Conservation (phyloP, 2,113 vertebrate genomes). For the Varanus komodoensis region DNA sequence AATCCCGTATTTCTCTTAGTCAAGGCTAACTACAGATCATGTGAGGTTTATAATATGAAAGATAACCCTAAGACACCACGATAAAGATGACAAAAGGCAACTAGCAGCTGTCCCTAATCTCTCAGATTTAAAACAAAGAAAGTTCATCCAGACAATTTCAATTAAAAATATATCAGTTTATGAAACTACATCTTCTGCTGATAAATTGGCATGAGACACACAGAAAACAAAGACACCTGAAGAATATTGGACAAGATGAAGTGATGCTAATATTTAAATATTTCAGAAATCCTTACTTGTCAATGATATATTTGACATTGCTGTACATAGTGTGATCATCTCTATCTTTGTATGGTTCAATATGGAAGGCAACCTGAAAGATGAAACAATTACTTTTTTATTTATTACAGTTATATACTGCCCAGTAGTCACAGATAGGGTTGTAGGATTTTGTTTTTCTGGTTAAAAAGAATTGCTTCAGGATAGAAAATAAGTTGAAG, state of each 20-base stretch:
- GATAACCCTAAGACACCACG: background rate
- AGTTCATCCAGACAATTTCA: background rate
- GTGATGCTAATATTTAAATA: background rate
- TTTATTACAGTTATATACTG: background rate
- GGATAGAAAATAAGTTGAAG: background rate
- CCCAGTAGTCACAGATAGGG: background rate
- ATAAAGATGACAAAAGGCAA: background rate
- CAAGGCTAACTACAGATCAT: background rate
- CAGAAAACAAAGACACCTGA: background rate
- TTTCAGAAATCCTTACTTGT: slow-evolving; percentile 84
- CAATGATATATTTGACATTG: slow-evolving; percentile 93
- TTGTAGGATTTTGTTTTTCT: too few species aligned
- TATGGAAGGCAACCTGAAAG: slow-evolving; percentile 92
- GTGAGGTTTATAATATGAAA: background rate
- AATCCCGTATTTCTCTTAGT: background rate
- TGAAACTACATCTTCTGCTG: background rate
- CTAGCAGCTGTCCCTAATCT: background rate
- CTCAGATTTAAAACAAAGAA: background rate
- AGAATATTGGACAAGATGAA: background rate
- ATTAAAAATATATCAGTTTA: background rate
- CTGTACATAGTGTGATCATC: slow-evolving; percentile 90
- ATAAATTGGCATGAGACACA: background rate
- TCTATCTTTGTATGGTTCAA: slow-evolving; percentile 94
- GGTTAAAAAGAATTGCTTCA: background rate
- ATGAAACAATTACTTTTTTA: background rate